Evolutionary conservation across 92 coral and sea anemone species (phyloP), one percentile per base, ranked within the genome.

Genomic region (Siderastrea siderea): DNA sequence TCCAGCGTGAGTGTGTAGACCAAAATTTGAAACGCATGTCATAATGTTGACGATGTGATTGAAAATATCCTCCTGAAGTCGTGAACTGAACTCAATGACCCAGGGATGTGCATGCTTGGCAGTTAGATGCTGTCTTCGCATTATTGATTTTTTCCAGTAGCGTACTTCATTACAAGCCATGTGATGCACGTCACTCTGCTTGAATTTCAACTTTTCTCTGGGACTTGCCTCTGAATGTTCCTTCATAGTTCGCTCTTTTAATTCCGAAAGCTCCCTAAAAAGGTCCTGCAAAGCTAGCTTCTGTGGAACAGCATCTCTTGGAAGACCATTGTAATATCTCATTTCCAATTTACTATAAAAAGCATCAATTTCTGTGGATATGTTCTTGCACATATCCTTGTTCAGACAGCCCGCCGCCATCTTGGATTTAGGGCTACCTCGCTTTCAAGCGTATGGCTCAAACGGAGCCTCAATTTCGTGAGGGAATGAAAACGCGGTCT

Each of bases 41-140:
- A 84, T 59, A 10, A 74, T 61, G 74, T 84, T 71, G n/a, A 88
- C 81, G 52, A 81, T 73, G 72, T 79, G 81, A 50, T 80, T 75
- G 79, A 87, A 88, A 80, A 72, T 82, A 70, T 51, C 46, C 62
- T 17, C 66, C 85, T 88, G 87, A 45, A 88, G 85, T 75, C 86
- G 78, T 50, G 87, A 88, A 64, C 62, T 74, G 45, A 88, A 88
- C 80, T 88, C 82, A 57, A 81, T 82, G 16, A 88, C 16, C 90
- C 90, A 86, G 16, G 91, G 91, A 73, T 81, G 87, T 0, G 87
- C 73, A 88, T 88, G 91, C 82, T 82, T 80, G 55, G 91, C 83
- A 49, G 83, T 81, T 51, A 80, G 71, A 87, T n/a, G 71, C 70
- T 78, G 86, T 54, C 86, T 76, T 47, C 84, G 84, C 72, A 62